These are phyloP conservation scores for Drosophila kurseongensis DNA, from an alignment of 1,140 invertebrate species.

Conservation along the genomic window DNA sequence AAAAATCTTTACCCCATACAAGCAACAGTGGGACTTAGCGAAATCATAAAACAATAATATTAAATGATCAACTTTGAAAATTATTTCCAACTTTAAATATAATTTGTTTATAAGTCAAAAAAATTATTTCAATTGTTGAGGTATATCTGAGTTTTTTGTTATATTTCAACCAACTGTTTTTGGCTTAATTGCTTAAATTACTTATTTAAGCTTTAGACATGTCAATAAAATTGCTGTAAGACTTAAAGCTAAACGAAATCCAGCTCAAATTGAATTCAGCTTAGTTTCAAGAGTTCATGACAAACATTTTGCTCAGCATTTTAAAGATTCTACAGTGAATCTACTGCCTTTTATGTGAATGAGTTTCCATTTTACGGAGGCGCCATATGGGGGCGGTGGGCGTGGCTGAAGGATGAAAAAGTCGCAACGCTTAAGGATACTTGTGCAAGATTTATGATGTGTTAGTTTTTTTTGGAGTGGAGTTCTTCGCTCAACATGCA, in stretches of 20 bases:
- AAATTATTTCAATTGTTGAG: no score
- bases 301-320: neutral
- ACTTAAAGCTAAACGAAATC: no score
- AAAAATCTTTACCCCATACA: constrained; percentile 16
- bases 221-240: no score
- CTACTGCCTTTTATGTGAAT: constrained; percentile 28
- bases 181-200: no score
- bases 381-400: constrained; percentile 24
- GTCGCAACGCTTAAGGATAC: constrained; percentile 71
- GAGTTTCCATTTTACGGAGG: constrained; percentile 32
- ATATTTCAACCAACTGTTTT: no score
- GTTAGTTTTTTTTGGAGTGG: constrained; percentile 73
- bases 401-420: constrained; percentile 36
- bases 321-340: neutral
- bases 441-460: constrained; percentile 80
- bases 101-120: no score
- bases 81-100: neutral
- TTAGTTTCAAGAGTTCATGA: neutral
- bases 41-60: no score
- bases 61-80: no score
- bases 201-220: no score
- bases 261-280: no score
- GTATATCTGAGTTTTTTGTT: no score
- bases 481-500: constrained; percentile 65
- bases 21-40: neutral